These are phyloP conservation scores for Astur gentilis DNA, from an alignment of 2,113 vertebrate genomes.

Conservation along the genomic window DNA sequence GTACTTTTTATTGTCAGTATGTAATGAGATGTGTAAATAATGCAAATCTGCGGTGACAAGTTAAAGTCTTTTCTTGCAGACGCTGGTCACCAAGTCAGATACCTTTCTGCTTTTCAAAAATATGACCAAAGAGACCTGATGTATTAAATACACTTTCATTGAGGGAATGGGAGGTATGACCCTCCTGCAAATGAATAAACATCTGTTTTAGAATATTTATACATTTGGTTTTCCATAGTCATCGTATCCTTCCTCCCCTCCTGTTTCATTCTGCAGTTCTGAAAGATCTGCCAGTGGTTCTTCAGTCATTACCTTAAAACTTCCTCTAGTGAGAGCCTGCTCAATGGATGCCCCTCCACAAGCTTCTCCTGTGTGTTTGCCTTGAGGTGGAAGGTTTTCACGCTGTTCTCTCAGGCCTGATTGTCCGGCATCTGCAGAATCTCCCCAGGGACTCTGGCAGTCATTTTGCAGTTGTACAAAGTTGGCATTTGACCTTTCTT, in stretches of 20 bases:
- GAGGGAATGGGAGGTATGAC: neutral
- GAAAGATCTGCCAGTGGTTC: neutral
- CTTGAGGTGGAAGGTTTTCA: neutral
- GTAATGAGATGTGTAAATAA: neutral
- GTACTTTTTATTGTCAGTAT: neutral
- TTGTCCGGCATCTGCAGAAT: neutral
- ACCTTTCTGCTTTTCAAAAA: neutral
- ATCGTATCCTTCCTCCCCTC: neutral
- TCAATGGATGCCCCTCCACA: neutral
- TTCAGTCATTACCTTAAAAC: neutral
- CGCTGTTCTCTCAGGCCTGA: neutral
- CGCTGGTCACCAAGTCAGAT: neutral
- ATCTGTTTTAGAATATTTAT: neutral
- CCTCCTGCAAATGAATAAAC: neutral
- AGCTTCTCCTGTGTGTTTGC: neutral
- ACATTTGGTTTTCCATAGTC: neutral
- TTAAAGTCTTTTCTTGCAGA: neutral
- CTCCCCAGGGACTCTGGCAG: neutral
- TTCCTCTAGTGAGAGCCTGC: neutral
- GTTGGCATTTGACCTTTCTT: neutral
- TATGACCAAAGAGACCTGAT: neutral
- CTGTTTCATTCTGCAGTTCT: neutral
- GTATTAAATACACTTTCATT: neutral
- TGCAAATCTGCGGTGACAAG: neutral
- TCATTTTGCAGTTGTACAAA: neutral